Evolutionary conservation across 2,797 vertebrate genomes (phyloP), one percentile per base, ranked within the genome.

Genomic region (Anas acuta): DNA sequence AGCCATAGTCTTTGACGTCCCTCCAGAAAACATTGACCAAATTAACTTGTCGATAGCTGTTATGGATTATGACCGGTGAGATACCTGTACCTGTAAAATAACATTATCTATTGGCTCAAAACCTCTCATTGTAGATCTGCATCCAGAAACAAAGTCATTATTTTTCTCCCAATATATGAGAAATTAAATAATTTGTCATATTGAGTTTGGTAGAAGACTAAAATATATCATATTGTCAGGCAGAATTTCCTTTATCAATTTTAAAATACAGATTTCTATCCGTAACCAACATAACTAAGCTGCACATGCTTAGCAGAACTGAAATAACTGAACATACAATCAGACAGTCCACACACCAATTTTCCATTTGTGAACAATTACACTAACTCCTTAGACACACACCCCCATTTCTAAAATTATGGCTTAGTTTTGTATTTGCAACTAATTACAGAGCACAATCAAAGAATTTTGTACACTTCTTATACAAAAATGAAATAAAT

Each of bases 1-100:
- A 98, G 99, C 99, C 97, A 99, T 99, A 97, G 99, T 99, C 94
- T 99, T 99, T 98, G 99, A 99, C 58, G 99, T 99, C 91, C 99
- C 99, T 96, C 98, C 99, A 28, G 99, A 99, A 97, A 99, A 98
- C 96, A 99, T 99, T 85, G 99, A 99, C 97, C 99, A 99, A 98
- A 99, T 99, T 98, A 99, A 99, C 97, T 97, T 99, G 97, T 98
- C 98, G 83, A 99, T 99, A 97, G 99, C 99, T 33, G 99, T 99
- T 97, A 99, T 99, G 99, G 99, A 99, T 97, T 99, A 99, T 47
- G 99, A 99, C 98, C 99, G 99, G 99, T 99, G 97, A 99, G 98
- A 95, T 97, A 39, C 92, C 94, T 95, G 90, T 92, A 92, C 85
- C 92, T 96, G 66, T 89, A 86, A 94, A 91, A 54, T 78, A 43